Evolutionary conservation across 1,140 invertebrate species (phyloP), one percentile per base, ranked within the genome.

Genomic region (Temnothorax nylanderi): DNA sequence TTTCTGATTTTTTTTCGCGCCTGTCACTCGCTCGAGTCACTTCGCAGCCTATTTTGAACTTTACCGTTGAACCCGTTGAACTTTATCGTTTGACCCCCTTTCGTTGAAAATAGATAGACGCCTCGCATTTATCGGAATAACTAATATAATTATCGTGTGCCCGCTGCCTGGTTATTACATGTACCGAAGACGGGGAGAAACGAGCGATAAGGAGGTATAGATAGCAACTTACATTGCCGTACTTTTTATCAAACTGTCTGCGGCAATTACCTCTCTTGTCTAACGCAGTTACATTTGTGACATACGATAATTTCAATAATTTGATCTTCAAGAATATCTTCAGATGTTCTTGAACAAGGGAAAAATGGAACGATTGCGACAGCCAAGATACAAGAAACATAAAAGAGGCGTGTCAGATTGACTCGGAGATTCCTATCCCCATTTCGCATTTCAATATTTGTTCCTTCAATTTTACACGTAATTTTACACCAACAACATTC

Each of bases 321-420:
- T 81, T 18, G 7, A 2, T 34, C n/a, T 7, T n/a, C 0, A 3
- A 47, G 44, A 75, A 34, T 64, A 64, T 49, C 10, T 21, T 49
- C 11, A 7, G n/a, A 54, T 18, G n/a, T n/a, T n/a, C n/a, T n/a
- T n/a, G n/a, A 54, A 54, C 3, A 54, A 54, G 10, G 16, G 10
- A 54, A 54, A 54, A 78, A 76, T n/a, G 37, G 1, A 37, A 49
- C 26, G 37, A 56, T 26, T 26, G 13, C 62, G 8, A 54, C 34
- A 37, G 21, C 13, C 62, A 21, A 80, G 10, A 81, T 8, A 54
- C n/a, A 26, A 18, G 21, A 26, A 81, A 81, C 77, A 81, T 56
- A 71, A 71, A 81, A 81, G 49, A 71, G 64, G 64, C 64, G 77
- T 81, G 64, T 54, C 49, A 10, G n/a, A 11, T 56, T 44, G n/a